Base-by-base conservation (phyloP, 2,888 invertebrate species). In the Pollenia angustigena region DNA sequence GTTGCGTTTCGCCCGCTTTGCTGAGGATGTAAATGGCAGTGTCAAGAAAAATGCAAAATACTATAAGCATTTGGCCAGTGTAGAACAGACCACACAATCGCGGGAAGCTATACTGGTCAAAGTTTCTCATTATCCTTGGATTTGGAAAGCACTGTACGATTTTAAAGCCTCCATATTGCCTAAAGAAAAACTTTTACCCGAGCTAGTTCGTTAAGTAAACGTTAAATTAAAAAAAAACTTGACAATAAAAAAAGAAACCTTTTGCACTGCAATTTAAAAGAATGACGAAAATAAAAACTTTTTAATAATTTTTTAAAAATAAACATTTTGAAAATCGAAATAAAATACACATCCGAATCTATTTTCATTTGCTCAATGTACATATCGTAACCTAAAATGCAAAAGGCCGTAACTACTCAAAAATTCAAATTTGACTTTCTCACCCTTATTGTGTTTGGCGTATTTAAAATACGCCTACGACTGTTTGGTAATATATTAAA, bases 1-100 rank as follows among this genome's bases (percentile, higher is more conserved):
- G 68, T 84, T 93, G n/a, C 91, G 93, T 10, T 93, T 93, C 86
- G 93, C 91, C n/a, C 90, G 90, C 48, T 90, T 90, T 58, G 90
- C 88, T 0, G 88, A 90, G 50, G 91, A 92, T 71, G 82, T 88
- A 23, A 90, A 91, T 0, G 88, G 90, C 0, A 85, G 88, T 0
- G 81, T 90, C 0, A 91, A 91, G 60, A 84, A 85, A 7, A 92
- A 91, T 62, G 87, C 62, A 48, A 92, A 92, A 82, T 93, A 93
- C 79, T 92, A 91, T 79, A 91, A 92, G 66, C 90, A 92, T 76
- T 88, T 93, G 74, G 87, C 89, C 3, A 90, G 91, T 58, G 90
- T 91, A 50, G 92, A 93, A 81, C 83, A 88, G 32, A 89, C 76
- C 8, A 90, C 92, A 12, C 88, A 90, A 80, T 88, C 86, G 48